A percentile compares a stretch with the other conserved stretches of the same genome.
phyloP scores from a whole-genome alignment of 2,113 vertebrate species.

The Pionites leucogaster region DNA sequence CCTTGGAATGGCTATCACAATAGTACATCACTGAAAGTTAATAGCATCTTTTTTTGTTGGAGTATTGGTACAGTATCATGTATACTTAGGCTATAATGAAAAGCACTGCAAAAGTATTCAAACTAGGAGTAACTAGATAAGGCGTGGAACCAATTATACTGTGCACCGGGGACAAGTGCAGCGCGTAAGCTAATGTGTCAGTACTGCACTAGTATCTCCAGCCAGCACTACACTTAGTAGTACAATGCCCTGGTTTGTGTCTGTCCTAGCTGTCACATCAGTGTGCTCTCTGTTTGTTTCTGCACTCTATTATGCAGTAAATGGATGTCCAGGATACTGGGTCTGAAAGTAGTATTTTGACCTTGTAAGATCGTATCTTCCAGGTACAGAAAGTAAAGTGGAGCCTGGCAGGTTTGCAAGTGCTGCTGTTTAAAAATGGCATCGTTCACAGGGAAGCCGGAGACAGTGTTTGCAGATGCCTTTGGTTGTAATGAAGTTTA shows the following conservation, averaged over 20 bases:
- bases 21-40: neutral
- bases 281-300: accelerated
- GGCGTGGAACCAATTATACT: neutral
- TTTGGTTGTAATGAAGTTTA: neutral
- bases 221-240: neutral
- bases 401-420: neutral
- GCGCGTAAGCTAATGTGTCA: neutral
- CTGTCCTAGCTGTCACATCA: neutral
- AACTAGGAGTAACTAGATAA: neutral
- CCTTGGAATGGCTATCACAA: neutral
- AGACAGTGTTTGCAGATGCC: neutral
- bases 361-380: neutral
- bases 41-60: neutral
- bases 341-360: neutral
- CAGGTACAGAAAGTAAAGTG: neutral
- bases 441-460: neutral
- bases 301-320: neutral
- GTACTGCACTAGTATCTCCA: neutral
- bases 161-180: neutral
- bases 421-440: neutral
- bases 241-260: neutral
- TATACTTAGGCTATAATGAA: neutral
- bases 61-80: neutral
- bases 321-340: neutral
- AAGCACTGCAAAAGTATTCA: neutral